Percentiles rank a stretch among this genome's conserved stretches.
Conservation (phyloP, 92 coral and sea anemone species). For the Siderastrea siderea region DNA sequence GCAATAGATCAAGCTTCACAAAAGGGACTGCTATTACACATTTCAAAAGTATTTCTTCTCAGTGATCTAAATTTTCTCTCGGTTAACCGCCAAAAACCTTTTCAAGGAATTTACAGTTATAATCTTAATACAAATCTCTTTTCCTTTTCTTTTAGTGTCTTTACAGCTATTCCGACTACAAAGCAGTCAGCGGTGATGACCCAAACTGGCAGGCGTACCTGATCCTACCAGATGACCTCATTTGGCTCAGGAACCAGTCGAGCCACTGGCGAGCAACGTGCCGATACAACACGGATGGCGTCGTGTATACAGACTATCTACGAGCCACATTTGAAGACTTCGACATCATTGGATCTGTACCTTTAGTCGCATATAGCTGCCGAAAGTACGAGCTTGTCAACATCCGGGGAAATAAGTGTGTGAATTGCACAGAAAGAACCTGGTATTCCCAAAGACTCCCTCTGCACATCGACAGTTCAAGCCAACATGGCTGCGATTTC, state of each 20-base stretch:
- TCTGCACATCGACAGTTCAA: neutral
- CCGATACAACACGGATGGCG: constrained; percentile 55
- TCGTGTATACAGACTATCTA: constrained; percentile 50
- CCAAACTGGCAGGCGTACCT: constrained; percentile 29
- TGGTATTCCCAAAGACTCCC: neutral
- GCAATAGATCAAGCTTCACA: too few relatives aligned
- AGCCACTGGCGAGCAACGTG: constrained; percentile 59
- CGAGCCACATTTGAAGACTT: constrained; percentile 13
- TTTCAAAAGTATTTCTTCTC: too few relatives aligned
- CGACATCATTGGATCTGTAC: neutral
- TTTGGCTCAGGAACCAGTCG: neutral
- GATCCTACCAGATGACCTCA: neutral
- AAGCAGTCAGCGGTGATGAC: constrained; percentile 17
- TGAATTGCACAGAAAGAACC: neutral
- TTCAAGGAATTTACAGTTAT: neutral
- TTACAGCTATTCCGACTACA: neutral
- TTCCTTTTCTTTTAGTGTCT: neutral
- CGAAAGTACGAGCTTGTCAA: constrained; percentile 18
- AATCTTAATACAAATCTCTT: neutral
- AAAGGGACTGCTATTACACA: too few relatives aligned
- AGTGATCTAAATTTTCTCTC: too few relatives aligned
- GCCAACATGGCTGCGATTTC: neutral
- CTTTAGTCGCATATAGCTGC: neutral
- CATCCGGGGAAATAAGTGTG: constrained; percentile 26
- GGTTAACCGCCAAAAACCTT: neutral